phyloP scores from a whole-genome alignment of 2,888 invertebrate genomes.

The Thecophora atra region DNA sequence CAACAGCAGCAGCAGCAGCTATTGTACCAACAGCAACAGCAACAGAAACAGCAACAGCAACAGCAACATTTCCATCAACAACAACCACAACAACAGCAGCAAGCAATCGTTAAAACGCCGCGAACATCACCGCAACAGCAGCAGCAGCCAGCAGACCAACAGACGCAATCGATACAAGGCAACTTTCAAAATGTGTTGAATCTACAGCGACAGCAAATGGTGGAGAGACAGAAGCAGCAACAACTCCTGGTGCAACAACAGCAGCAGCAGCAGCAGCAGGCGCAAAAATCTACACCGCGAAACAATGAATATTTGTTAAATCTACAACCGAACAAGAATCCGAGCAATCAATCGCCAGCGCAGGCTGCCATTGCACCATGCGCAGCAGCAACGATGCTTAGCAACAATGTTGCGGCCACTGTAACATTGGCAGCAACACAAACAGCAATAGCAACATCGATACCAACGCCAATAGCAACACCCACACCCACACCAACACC shows the following conservation, averaged over 20 bases:
- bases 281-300: conserved; percentile 52
- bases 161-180: conserved; percentile 49
- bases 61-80: conserved; percentile 28
- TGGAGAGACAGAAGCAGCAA: conserved; percentile 28
- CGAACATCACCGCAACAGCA: conserved; percentile 37
- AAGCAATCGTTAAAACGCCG: conserved; percentile 33
- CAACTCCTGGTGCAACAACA: conserved; percentile 46
- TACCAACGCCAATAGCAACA: too few species aligned
- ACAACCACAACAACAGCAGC: conserved; percentile 30
- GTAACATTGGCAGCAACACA: conserved; percentile 44
- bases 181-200: conserved; percentile 57
- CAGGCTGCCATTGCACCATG: conserved; percentile 72
- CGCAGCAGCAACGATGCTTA: conserved; percentile 26
- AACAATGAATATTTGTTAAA: conserved; percentile 52
- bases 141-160: conserved; percentile 49
- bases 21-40: conserved; percentile 32
- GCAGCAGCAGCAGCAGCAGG: conserved; percentile 42
- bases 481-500: too few species aligned
- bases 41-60: conserved; percentile 32
- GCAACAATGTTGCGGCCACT: conserved; percentile 40
- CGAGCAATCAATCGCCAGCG: conserved; percentile 69
- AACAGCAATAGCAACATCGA: too few species aligned
- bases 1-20: conserved; percentile 30
- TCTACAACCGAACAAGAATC: conserved; percentile 51
- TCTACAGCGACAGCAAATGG: conserved; percentile 51